Base-by-base conservation (phyloP, 2,888 invertebrate species). In the Ptychoptera contaminata region DNA sequence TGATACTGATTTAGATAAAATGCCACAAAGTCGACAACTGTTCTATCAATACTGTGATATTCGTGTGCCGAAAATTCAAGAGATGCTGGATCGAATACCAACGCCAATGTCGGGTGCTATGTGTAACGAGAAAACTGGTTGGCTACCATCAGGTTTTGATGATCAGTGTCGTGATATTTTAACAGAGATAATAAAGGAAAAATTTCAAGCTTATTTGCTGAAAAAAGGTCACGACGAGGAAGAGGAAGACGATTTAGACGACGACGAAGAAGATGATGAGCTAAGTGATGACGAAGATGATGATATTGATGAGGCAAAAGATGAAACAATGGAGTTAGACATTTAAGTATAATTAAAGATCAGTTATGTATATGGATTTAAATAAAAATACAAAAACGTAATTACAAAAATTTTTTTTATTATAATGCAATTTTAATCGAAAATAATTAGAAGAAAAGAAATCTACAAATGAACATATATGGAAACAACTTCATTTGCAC, bases 11-110 rank as follows among this genome's bases (percentile, higher is more conserved):
- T 82, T 85, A 2, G 82, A 82, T 10, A 69, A 74, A 50, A 65
- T 86, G 42, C 92, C 92, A 0, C 75, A 84, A 6, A 84, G 83
- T 41, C 67, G 87, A 35, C 92, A 93, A 65, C 34, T 34, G 3
- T 42, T 44, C 8, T 14, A 31, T 36, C 37, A 16, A 23, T 82
- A 80, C 56, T 83, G 84, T 56, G 87, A 94, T 62, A 71, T 93
- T 37, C 68, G 78, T 14, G 66, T 87, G 16, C 76, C 78, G 0
- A 86, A 88, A 64, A 79, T 93, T 32, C 79, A 90, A 60, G 76
- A 75, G 52, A 76, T 87, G 71, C 53, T 87, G 12, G 67, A 73
- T 1, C 75, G 77, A 52, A 69, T 83, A 11, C 79, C 80, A 1
- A 70, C 76, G 5, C 70, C 72, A 2, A 57, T 68, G 1, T 68